Evolutionary conservation across 2,797 vertebrate species (phyloP).

Genomic region (Dendrocincla tyrannina): DNA sequence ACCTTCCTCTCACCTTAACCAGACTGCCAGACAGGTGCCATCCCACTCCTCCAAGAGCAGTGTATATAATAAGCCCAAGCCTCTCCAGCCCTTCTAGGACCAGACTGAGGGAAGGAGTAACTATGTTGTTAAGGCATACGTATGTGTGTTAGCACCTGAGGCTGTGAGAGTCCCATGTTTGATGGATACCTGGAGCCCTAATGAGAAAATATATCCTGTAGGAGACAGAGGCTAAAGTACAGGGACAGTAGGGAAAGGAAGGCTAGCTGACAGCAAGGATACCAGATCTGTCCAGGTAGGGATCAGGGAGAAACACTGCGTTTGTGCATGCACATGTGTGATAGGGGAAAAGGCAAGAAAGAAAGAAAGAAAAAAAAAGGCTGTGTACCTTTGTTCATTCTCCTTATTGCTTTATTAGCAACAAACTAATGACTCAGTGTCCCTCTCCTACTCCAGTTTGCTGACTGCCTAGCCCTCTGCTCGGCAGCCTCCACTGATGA

Average conservation of each 20-base stretch:
- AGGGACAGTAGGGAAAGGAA: background rate
- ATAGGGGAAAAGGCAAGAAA: background rate
- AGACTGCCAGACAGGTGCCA: background rate
- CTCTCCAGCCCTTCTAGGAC: background rate
- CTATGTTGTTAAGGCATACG: background rate
- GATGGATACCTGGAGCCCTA: background rate
- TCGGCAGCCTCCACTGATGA: background rate
- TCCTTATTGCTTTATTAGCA: background rate
- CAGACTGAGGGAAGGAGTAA: background rate
- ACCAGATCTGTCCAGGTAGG: background rate
- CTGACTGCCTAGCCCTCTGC: background rate
- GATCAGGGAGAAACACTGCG: background rate
- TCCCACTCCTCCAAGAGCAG: background rate
- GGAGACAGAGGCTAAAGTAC: background rate
- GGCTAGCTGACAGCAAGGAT: background rate
- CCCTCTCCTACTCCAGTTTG: background rate
- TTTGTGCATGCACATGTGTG: rapidly evolving
- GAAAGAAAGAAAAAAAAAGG: background rate
- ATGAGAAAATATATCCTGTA: background rate
- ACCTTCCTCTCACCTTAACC: background rate
- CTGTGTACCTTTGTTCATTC: background rate
- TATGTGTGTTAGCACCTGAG: background rate
- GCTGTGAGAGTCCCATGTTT: background rate
- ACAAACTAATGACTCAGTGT: background rate
- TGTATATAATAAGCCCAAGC: background rate